These are phyloP conservation scores for Tragopan temminckii DNA, from an alignment of 2,797 vertebrate species.

Conservation along the genomic window DNA sequence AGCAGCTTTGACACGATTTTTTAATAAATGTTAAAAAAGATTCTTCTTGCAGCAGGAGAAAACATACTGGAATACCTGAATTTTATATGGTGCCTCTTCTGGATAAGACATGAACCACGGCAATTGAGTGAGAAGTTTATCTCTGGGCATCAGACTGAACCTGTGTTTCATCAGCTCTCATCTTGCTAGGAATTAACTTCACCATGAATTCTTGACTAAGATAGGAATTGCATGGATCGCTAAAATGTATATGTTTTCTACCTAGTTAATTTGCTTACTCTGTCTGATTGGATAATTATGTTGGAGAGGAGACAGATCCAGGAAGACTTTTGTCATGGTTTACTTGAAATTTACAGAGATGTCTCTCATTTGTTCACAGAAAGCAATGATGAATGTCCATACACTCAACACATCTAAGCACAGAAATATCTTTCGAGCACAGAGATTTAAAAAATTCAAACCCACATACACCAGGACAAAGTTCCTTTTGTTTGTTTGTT, in stretches of 20 bases:
- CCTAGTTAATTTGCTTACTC: background rate
- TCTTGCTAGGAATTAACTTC: background rate
- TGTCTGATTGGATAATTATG: background rate
- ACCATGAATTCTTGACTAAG: background rate
- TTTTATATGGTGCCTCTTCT: background rate
- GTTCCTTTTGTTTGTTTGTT: background rate
- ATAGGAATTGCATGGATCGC: background rate
- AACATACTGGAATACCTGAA: background rate
- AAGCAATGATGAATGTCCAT: background rate
- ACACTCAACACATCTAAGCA: background rate
- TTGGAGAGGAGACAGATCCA: background rate
- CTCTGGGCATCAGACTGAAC: background rate
- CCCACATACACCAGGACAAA: background rate
- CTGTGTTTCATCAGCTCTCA: background rate
- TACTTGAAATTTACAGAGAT: background rate
- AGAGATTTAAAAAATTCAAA: background rate
- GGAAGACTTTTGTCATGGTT: background rate
- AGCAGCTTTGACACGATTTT: background rate
- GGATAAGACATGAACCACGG: background rate
- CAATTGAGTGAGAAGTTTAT: background rate
- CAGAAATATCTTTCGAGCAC: background rate
- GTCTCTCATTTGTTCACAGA: background rate
- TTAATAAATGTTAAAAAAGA: background rate
- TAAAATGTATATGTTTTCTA: rapidly evolving
- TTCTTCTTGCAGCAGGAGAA: background rate